Evolutionary conservation across 2,888 invertebrate species (phyloP).

Genomic region (Bombyx huttoni): DNA sequence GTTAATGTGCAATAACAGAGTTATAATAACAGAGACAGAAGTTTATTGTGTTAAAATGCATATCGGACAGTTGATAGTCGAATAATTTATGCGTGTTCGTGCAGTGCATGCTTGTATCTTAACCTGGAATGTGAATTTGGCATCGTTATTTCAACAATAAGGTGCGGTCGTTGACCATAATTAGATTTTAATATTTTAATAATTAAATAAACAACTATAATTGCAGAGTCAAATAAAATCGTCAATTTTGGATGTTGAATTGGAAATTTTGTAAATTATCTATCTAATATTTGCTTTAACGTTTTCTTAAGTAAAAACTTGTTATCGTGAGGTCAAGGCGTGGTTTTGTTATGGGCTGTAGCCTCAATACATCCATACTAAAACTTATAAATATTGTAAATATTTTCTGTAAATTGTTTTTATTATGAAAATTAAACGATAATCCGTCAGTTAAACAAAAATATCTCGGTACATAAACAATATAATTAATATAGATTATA

Average conservation of each 20-base stretch:
- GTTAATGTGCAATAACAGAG: not conserved
- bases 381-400: too few relatives aligned
- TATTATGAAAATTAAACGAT: slow-evolving; percentile 1
- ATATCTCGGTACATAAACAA: slow-evolving; percentile 4
- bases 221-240: not conserved
- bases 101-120: not conserved
- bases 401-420: not conserved
- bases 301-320: not conserved
- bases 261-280: not conserved
- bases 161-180: not conserved
- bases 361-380: not conserved
- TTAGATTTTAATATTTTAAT: too few relatives aligned
- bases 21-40: not conserved
- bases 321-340: not conserved
- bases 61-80: not conserved
- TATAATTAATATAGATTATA: slow-evolving; percentile 1
- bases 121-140: not conserved
- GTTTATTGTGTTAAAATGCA: slow-evolving; percentile 5
- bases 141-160: not conserved
- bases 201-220: too few relatives aligned
- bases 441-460: slow-evolving; percentile 2
- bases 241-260: not conserved
- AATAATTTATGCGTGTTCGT: not conserved
- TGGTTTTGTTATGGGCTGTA: not conserved
- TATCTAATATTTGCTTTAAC: not conserved